Evolutionary conservation across 2,888 invertebrate species (phyloP), one percentile per base, ranked within the genome.

Genomic region (Mythimna ferrago): DNA sequence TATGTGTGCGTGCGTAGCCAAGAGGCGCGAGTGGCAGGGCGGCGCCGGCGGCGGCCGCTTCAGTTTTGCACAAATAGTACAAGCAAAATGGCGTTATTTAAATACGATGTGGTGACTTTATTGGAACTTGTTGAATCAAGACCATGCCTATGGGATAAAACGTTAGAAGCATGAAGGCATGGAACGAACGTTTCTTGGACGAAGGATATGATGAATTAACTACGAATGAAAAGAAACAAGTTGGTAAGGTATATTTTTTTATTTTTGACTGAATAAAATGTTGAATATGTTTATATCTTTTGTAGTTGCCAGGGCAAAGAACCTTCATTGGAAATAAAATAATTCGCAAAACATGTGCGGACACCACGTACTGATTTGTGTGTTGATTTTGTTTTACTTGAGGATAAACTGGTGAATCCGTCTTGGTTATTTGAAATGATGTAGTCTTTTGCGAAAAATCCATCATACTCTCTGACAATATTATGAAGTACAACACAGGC

Each of bases 401-500:
- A 66, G 57, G 44, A 57, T 41, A 57, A 57, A 57, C 57, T 66
- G 54, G 53, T 62, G 57, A 67, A 73, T 61, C 54, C 48, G 35
- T 67, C 41, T 60, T 53, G 51, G 61, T 61, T 61, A 38, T 62
- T 58, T 62, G 54, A 53, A 62, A 67, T 19, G 38, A 73, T 35
- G 32, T 62, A 61, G 35, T 67, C 56, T 73, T 67, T 60, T 63
- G 56, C 66, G 66, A 65, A 41, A 73, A 61, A 73, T 62, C 73
- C 62, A 73, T 73, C 67, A 51, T 32, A 48, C 57, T 73, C 62
- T 62, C 62, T 60, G 61, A 68, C 73, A 57, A 73, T 66, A 66
- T 72, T 72, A 32, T 72, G 71, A 38, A 72, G 60, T 35, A 72
- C 44, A 60, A 66, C 65, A 71, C 65, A 71, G 48, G 71, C 71